Evolutionary conservation across 2,113 vertebrate species (phyloP), one percentile per base, ranked within the genome.

Genomic region (Hippocampus guttulatus): DNA sequence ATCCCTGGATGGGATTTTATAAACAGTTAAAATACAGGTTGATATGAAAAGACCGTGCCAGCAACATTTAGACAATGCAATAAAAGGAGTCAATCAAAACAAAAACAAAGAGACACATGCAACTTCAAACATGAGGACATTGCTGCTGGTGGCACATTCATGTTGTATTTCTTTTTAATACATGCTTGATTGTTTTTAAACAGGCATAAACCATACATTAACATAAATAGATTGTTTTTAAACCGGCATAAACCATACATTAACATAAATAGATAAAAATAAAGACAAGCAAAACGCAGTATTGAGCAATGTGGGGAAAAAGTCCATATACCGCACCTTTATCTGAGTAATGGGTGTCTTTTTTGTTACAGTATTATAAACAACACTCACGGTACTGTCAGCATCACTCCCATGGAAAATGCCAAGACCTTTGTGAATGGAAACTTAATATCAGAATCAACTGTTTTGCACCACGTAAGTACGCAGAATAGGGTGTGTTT

Each of bases 341-440:
- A 21, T 52, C 2, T 68, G 20, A 62, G 1, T 61, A 40, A 63
- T 21, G 30, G 33, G 8, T 63, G 21, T 64, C 1, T 47, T 47
- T 45, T 15, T 61, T 82, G 81, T 85, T 70, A 64, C 75, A 99
- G 97, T 81, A 81, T 95, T 25, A 94, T 99, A 85, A 92, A 83
- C 79, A 96, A 93, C 75, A 78, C 78, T 38, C 67, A 71, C 30
- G 94, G 91, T 9, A 85, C 86, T 10, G 93, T 98, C 74, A 94
- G 90, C 77, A 92, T 98, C 86, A 88, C 74, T 30, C 96, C 97
- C 0, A 81, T 88, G 61, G 78, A 87, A 74, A 93, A 94, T 9
- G 96, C 94, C 7, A 97, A 95, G 88, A 97, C 95, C 0, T 99
- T 94, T 0, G 88, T 99, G 27, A 99, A 99, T 78, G 97, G 97